Evolutionary conservation across 2,113 vertebrate genomes (phyloP).

Genomic region (Nyctereutes procyonoides): DNA sequence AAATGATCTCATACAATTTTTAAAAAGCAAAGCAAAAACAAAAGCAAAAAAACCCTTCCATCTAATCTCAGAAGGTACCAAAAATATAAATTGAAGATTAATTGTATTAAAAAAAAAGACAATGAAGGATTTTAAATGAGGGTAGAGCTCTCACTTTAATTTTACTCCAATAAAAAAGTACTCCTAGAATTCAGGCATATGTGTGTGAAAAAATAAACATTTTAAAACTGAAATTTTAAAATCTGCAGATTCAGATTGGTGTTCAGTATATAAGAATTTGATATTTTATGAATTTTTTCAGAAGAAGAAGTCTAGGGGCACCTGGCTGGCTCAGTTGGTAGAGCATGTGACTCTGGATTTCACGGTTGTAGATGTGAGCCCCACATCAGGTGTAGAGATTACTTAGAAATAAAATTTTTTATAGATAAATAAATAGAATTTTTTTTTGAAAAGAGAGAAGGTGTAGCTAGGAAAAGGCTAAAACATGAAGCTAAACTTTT

Average conservation of each 20-base stretch:
- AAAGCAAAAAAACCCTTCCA: conserved; percentile 45
- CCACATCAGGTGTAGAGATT: neutral
- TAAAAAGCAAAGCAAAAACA: neutral
- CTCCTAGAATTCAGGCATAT: conserved; percentile 62
- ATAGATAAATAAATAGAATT: neutral
- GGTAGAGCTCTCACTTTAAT: conserved; percentile 2
- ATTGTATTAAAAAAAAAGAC: conserved; percentile 59
- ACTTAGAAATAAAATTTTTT: neutral
- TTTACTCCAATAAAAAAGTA: conserved; percentile 23
- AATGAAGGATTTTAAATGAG: conserved; percentile 42
- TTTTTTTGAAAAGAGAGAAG: neutral
- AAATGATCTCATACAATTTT: conserved; percentile 59
- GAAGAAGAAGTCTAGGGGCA: neutral
- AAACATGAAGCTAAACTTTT: conserved; percentile 56
- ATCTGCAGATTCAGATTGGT: neutral
- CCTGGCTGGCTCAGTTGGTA: neutral
- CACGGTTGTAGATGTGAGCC: neutral
- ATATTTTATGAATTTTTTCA: conserved; percentile 19
- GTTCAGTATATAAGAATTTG: conserved; percentile 34
- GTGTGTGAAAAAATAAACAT: conserved; percentile 11
- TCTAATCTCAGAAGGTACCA: conserved; percentile 59
- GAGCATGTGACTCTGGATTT: neutral
- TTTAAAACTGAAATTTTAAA: conserved; percentile 53
- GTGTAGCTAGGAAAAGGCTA: neutral
- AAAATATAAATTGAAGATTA: conserved; percentile 58